phyloP scores from a whole-genome alignment of 2,888 invertebrate species.

The Plagiodera versicolora region DNA sequence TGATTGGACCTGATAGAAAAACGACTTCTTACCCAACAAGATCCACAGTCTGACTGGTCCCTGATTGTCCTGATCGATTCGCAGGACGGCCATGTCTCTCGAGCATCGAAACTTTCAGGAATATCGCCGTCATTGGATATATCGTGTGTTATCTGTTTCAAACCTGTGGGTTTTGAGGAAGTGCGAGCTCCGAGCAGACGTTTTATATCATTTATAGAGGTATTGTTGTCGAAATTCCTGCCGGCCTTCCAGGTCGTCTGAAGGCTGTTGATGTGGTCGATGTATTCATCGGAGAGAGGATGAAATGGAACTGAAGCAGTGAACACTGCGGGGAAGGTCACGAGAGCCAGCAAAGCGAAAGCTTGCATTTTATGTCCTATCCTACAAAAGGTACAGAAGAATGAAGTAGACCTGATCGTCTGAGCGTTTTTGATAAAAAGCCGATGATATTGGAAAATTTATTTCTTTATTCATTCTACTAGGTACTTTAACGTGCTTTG shows the following conservation, averaged over 20 bases:
- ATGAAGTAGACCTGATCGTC: too few relatives aligned
- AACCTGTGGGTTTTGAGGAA: not conserved
- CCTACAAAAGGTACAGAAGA: too few relatives aligned
- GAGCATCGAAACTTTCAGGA: constrained; percentile 78
- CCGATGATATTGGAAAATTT: too few relatives aligned
- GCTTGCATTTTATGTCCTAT: not conserved
- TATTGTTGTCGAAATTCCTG: constrained; percentile 68
- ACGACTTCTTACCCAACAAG: constrained; percentile 70
- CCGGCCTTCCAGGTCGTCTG: constrained; percentile 78
- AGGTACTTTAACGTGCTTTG: too few relatives aligned
- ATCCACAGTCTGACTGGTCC: constrained; percentile 86
- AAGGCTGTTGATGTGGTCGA: constrained; percentile 67
- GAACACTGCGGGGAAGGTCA: not conserved
- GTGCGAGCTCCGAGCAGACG: constrained; percentile 69
- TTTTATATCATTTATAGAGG: constrained; percentile 62
- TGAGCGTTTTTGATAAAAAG: too few relatives aligned
- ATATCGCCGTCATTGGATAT: constrained; percentile 14
- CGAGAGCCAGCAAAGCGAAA: not conserved
- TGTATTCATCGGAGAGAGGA: constrained; percentile 73
- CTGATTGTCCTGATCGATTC: constrained; percentile 77
- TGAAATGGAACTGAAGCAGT: constrained; percentile 38
- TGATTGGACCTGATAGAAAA: too few relatives aligned
- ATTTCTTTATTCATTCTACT: too few relatives aligned
- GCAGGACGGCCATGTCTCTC: constrained; percentile 78
- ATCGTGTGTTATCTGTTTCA: not conserved